Evolutionary conservation across 1,140 invertebrate species (phyloP), one percentile per base, ranked within the genome.

Genomic region (Apis florea): DNA sequence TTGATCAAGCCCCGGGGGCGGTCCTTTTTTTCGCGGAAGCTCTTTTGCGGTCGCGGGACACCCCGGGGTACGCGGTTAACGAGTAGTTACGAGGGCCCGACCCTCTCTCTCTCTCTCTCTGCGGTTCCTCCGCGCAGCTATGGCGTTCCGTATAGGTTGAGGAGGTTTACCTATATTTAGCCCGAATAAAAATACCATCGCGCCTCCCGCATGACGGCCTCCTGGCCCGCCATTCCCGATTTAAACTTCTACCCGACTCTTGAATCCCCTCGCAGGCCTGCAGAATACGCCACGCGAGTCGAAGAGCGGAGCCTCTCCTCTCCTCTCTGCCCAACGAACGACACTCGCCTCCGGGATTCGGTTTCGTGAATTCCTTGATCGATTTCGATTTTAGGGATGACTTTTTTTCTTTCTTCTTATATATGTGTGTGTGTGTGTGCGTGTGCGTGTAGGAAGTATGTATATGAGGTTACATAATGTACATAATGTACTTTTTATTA

Each of bases 111-210:
- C n/a, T n/a, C n/a, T n/a, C n/a, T n/a, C n/a, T 79, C 31, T 82
- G 68, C n/a, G 74, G 61, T 59, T 84, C 85, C 63, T 74, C 69
- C 31, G 49, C 70, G 71, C 79, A 79, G 89, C 89, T 89, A 90
- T 88, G 89, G 89, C 89, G 90, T 90, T 90, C 79, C 85, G 88
- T 89, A 89, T 87, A 89, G n/a, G n/a, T n/a, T n/a, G n/a, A n/a
- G 89, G 89, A 91, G 91, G 89, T 92, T 91, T 90, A 85, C 84
- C 88, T 93, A 93, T 93, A 92, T 93, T 93, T 93, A 93, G 89
- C 87, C 73, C 88, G 93, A n/a, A 93, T 93, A 93, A 93, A 93
- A 93, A 93, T 93, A 93, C 85, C 90, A 90, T 92, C 89, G 88
- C 83, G 90, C 91, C 92, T 93, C 92, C 92, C 92, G 92, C 92